Base-by-base conservation (phyloP, 2,113 vertebrate genomes). In the Perccottus glenii region DNA sequence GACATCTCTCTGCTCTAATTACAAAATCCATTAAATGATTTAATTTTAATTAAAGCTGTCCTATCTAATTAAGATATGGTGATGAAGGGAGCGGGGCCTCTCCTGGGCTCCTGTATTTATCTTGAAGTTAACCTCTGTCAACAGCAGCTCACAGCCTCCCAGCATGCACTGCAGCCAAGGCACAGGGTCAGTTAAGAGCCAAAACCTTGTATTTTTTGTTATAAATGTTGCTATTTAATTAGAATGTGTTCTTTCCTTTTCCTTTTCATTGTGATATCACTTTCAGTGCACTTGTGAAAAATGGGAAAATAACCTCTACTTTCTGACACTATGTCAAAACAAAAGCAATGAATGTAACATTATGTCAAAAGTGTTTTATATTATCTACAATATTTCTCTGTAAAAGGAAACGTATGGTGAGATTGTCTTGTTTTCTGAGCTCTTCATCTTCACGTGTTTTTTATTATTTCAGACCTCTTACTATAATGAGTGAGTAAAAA, bases 1-100 rank as follows among this genome's bases (percentile, higher is more conserved):
- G 56, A n/a, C 56, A 68, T 53, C 75, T 11, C 70, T 75, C 67
- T 35, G 48, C 4, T 75, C 63, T 82, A 77, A 85, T 85, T 67
- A 74, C 38, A 70, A 77, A 82, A 59, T 35, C 76, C 70, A 72
- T 77, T 49, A 68, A 66, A 62, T 68, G 60, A 62, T 75, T 77
- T 62, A 19, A 58, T 65, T 77, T 82, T 68, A 63, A 82, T 85
- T 77, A 71, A 80, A 75, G 67, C 57, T 64, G 76, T 80, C 79
- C 47, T 33, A 38, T 75, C 80, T 63, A 35, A 77, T 85, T 82
- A 80, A 80, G 73, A 75, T 60, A 49, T 45, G 70, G 60, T 69
- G 73, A 77, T 56, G 76, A 70, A 70, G 60, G 51, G 75, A 60
- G 55, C 49, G 3, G 15, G 38, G 12, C 40, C 12, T 64, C 75